phyloP scores from a whole-genome alignment of 2,113 vertebrate genomes.

The Neogale vison region DNA sequence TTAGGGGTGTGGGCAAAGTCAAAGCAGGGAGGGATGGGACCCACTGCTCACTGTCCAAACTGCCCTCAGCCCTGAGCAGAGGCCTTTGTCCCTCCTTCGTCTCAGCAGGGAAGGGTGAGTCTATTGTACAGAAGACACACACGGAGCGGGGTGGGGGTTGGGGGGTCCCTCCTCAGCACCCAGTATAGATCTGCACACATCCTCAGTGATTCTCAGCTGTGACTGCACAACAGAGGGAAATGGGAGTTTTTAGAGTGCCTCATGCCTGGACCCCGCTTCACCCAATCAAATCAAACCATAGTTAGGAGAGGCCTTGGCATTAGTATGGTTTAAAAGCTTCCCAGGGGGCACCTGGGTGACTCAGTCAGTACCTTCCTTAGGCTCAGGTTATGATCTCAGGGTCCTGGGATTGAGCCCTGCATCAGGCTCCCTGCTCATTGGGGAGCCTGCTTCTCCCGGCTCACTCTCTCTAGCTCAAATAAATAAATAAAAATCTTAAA shows the following conservation, averaged over 20 bases:
- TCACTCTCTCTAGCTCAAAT: too few species aligned
- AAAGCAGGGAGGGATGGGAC: rapidly evolving
- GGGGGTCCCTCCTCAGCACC: not conserved
- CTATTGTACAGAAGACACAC: rapidly evolving
- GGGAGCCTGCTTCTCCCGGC: too few species aligned
- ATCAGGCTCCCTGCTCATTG: too few species aligned
- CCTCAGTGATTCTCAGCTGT: not conserved
- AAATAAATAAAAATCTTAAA: too few species aligned
- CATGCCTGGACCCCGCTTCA: not conserved
- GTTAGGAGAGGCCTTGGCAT: not conserved
- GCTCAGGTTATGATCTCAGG: not conserved
- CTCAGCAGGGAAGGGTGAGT: not conserved
- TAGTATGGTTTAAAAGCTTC: not conserved
- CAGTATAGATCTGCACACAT: not conserved
- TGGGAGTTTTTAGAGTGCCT: not conserved
- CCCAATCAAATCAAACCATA: not conserved
- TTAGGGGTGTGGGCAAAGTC: rapidly evolving
- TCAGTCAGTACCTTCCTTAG: not conserved
- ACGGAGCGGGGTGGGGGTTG: not conserved
- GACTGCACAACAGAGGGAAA: not conserved
- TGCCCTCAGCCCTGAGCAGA: not conserved
- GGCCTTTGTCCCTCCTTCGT: not conserved
- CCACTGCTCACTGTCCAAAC: rapidly evolving
- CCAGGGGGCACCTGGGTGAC: not conserved
- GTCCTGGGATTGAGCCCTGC: too few species aligned